Conservation (phyloP, 2,797 vertebrate genomes). For the Vultur gryphus region DNA sequence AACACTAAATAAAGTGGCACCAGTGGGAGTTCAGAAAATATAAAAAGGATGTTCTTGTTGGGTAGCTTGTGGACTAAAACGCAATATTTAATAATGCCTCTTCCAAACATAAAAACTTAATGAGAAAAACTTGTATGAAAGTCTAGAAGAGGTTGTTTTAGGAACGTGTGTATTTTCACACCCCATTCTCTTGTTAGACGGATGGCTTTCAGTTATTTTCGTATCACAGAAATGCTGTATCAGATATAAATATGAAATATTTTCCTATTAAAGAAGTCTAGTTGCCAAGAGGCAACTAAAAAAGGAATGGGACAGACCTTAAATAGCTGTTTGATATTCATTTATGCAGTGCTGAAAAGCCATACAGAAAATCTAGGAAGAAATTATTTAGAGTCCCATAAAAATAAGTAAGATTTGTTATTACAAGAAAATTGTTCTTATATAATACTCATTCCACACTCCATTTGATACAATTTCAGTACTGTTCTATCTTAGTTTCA, state of each 20-base stretch:
- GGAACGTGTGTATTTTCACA: constrained; percentile 20
- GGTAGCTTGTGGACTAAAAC: constrained; percentile 21
- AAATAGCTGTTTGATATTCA: constrained; percentile 10
- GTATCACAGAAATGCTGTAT: background rate
- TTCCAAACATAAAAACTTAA: constrained; percentile 56
- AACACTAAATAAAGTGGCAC: constrained; percentile 20
- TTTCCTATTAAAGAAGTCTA: background rate
- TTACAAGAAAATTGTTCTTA: constrained; percentile 16
- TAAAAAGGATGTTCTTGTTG: constrained; percentile 19
- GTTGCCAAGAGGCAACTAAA: background rate
- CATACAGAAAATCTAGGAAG: background rate
- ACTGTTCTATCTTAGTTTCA: background rate
- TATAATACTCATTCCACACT: constrained; percentile 30
- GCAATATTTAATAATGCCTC: constrained; percentile 37
- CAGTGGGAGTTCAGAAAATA: constrained; percentile 25
- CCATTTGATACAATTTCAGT: constrained; percentile 31
- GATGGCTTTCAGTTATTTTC: constrained; percentile 29
- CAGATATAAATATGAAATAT: constrained; percentile 13
- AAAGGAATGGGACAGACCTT: background rate
- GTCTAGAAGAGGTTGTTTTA: background rate
- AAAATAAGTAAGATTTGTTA: constrained; percentile 49
- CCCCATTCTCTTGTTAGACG: background rate
- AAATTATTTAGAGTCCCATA: constrained; percentile 40
- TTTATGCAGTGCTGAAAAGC: constrained; percentile 16
- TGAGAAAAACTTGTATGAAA: constrained; percentile 37